Percentiles rank a stretch among this genome's conserved stretches.
Conservation (phyloP, 2,888 invertebrate genomes). For the Lepidochitona cinerea region DNA sequence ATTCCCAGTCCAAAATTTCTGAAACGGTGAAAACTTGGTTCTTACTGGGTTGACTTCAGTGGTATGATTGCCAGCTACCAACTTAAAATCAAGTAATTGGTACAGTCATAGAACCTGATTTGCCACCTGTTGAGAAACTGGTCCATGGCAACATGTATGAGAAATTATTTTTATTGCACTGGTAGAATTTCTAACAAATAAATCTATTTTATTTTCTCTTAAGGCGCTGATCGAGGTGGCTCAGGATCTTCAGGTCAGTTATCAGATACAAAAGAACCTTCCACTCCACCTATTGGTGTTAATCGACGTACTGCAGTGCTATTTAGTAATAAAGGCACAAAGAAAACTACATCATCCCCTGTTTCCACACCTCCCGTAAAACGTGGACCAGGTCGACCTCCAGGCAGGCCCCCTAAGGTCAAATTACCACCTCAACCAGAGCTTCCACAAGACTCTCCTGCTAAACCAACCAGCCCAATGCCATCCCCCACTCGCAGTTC, state of each 20-base stretch:
- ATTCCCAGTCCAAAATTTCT: no score
- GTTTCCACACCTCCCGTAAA: constrained; percentile 31
- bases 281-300: constrained; percentile 74
- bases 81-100: no score
- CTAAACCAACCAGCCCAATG: neutral
- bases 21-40: no score
- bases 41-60: no score
- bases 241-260: neutral
- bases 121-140: no score
- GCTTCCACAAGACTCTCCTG: neutral
- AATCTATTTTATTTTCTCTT: no score
- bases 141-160: no score
- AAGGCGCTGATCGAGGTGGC: neutral
- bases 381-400: constrained; percentile 42
- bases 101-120: no score
- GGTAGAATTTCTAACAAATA: no score
- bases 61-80: no score
- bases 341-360: neutral
- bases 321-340: constrained; percentile 75
- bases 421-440: constrained; percentile 16
- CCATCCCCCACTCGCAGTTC: neutral
- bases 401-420: constrained; percentile 42
- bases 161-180: no score
- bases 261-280: neutral
- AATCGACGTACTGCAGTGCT: constrained; percentile 83